Conservation (phyloP, 2,888 invertebrate genomes). For the Orthosia gothica region DNA sequence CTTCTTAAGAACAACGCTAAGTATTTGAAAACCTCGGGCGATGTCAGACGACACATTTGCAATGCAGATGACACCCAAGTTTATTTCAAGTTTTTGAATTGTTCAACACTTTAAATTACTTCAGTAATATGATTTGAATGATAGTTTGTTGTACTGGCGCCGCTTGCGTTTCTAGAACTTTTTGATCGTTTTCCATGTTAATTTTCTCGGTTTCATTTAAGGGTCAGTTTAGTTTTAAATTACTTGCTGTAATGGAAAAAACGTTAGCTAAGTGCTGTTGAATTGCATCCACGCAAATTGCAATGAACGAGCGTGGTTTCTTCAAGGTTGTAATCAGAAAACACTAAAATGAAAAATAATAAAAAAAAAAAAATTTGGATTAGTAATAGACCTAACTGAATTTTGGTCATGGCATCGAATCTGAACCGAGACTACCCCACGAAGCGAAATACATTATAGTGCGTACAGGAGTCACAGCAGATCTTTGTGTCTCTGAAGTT, state of each 20-base stretch:
- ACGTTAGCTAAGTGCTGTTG: not conserved
- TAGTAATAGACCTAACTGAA: no score
- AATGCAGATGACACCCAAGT: conserved; percentile 53
- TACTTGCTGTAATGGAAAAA: not conserved
- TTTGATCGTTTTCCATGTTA: conserved; percentile 52
- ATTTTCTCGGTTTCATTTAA: conserved; percentile 34
- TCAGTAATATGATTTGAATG: conserved; percentile 61
- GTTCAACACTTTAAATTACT: conserved; percentile 65
- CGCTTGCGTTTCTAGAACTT: conserved; percentile 48
- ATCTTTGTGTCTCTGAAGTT: no score
- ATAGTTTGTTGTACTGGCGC: conserved; percentile 60
- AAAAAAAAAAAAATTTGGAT: no score
- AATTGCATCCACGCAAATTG: not conserved
- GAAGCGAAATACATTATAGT: no score
- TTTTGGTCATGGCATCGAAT: no score
- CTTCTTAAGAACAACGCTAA: conserved; percentile 32
- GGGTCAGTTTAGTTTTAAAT: conserved; percentile 19
- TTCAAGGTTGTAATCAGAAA: no score
- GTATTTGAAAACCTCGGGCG: conserved; percentile 42
- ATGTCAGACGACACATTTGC: conserved; percentile 59
- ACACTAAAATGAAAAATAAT: no score
- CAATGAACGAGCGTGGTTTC: not conserved
- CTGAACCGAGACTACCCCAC: no score
- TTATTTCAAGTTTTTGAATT: conserved; percentile 64
- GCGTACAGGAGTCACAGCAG: no score